Conservation (phyloP, 2,888 invertebrate genomes). For the Tuta absoluta region DNA sequence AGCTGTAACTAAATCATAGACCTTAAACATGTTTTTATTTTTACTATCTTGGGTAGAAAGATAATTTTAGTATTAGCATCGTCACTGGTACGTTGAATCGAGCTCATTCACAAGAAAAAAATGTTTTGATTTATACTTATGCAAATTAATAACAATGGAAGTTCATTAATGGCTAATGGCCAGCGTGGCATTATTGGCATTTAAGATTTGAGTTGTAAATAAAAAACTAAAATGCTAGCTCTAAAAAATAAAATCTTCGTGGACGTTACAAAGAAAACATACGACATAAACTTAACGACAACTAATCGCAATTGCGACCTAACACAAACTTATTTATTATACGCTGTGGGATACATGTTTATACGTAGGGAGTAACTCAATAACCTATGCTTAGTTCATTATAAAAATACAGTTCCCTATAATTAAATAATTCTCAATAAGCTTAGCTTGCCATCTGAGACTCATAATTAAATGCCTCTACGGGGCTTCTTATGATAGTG, state of each 20-base stretch:
- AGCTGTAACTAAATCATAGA: no score
- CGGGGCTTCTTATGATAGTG: slow-evolving; percentile 50
- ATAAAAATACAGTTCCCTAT: slow-evolving; percentile 79
- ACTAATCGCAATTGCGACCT: slow-evolving; percentile 61
- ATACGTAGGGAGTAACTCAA: slow-evolving; percentile 51
- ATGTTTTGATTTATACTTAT: not conserved
- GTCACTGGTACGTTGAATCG: no score
- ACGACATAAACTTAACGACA: slow-evolving; percentile 58
- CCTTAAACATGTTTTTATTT: no score
- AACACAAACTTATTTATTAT: slow-evolving; percentile 51
- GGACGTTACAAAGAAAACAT: slow-evolving; percentile 23
- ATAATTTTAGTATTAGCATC: no score
- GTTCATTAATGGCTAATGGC: no score
- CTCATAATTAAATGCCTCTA: slow-evolving; percentile 70
- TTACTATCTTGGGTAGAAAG: no score
- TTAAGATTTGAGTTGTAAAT: not conserved
- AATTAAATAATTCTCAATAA: slow-evolving; percentile 72
- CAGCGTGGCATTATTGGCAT: not conserved
- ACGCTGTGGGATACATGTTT: slow-evolving; percentile 51
- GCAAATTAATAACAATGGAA: not conserved
- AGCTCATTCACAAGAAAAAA: not conserved
- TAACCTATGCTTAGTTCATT: slow-evolving; percentile 67
- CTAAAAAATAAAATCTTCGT: slow-evolving; percentile 20
- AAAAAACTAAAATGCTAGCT: not conserved
- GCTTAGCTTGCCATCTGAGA: slow-evolving; percentile 76